Evolutionary conservation across 2,888 invertebrate species (phyloP).

Genomic region (Morpho achilles): DNA sequence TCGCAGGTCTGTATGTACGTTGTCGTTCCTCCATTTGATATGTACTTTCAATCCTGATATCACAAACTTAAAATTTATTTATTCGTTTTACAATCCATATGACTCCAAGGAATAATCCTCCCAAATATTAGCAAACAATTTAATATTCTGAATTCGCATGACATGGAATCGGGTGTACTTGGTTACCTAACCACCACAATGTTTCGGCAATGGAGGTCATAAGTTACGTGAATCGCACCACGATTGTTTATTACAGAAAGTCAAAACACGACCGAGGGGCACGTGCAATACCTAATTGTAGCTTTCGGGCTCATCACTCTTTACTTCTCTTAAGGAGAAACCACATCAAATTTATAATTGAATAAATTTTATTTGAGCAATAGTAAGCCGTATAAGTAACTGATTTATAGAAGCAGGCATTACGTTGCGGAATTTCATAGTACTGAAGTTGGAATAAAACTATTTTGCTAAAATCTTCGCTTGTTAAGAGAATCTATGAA

Average conservation of each 20-base stretch:
- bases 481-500: too few relatives aligned
- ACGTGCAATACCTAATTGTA: conserved; percentile 41
- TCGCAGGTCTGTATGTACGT: too few relatives aligned
- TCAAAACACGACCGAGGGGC: conserved; percentile 36
- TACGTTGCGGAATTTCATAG: too few relatives aligned
- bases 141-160: conserved; percentile 19
- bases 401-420: too few relatives aligned
- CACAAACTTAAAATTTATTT: too few relatives aligned
- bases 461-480: too few relatives aligned
- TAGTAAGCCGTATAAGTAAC: too few relatives aligned
- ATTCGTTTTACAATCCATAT: too few relatives aligned
- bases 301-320: conserved; percentile 39
- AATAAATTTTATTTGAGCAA: not conserved
- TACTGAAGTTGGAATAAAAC: too few relatives aligned
- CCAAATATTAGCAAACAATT: conserved; percentile 2
- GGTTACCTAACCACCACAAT: conserved; percentile 23
- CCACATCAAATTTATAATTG: not conserved
- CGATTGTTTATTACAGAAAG: conserved; percentile 40
- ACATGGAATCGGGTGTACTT: conserved; percentile 22
- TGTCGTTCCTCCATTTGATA: too few relatives aligned
- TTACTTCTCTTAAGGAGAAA: conserved; percentile 29
- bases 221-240: conserved; percentile 45
- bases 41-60: too few relatives aligned
- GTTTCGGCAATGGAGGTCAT: conserved; percentile 49
- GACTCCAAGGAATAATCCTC: too few relatives aligned